A percentile compares a stretch with the other conserved stretches of the same genome.
phyloP scores from a whole-genome alignment of 2,888 invertebrate genomes.

The Heliconius aoede region DNA sequence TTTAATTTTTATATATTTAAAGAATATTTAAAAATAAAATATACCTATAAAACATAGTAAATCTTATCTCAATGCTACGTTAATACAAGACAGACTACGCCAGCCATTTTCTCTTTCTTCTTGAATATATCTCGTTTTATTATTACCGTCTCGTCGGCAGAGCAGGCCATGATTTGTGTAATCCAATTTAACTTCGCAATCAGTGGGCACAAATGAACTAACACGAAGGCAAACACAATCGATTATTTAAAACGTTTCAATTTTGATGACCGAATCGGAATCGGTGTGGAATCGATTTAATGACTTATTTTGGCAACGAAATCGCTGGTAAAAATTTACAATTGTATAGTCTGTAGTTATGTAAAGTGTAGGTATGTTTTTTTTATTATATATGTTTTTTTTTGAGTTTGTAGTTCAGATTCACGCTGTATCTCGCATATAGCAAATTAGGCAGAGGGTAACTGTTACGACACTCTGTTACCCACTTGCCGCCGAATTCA shows the following conservation, averaged over 20 bases:
- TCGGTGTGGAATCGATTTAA: slow-evolving; percentile 42
- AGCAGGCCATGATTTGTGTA: slow-evolving; percentile 69
- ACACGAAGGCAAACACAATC: slow-evolving; percentile 77
- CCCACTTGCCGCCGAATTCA: too few species aligned
- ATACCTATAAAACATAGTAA: neutral
- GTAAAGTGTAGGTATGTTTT: neutral
- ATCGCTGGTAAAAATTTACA: slow-evolving; percentile 27
- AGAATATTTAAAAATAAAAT: neutral
- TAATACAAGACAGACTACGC: neutral
- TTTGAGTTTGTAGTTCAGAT: too few species aligned
- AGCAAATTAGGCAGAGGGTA: too few species aligned
- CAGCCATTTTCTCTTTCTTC: slow-evolving; percentile 1
- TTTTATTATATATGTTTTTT: neutral
- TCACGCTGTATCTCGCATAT: too few species aligned
- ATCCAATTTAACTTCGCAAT: slow-evolving; percentile 82
- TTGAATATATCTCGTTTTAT: slow-evolving; percentile 21
- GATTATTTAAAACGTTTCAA: slow-evolving; percentile 70
- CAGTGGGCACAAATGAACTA: slow-evolving; percentile 79
- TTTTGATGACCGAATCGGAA: slow-evolving; percentile 42
- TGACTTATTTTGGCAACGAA: slow-evolving; percentile 38
- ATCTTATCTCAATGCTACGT: neutral
- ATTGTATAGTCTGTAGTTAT: neutral
- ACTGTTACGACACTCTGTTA: too few species aligned
- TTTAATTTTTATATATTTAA: too few species aligned
- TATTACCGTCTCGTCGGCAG: slow-evolving; percentile 1